Evolutionary conservation across 2,797 vertebrate species (phyloP), one percentile per base, ranked within the genome.

Genomic region (Pagetopsis macropterus): DNA sequence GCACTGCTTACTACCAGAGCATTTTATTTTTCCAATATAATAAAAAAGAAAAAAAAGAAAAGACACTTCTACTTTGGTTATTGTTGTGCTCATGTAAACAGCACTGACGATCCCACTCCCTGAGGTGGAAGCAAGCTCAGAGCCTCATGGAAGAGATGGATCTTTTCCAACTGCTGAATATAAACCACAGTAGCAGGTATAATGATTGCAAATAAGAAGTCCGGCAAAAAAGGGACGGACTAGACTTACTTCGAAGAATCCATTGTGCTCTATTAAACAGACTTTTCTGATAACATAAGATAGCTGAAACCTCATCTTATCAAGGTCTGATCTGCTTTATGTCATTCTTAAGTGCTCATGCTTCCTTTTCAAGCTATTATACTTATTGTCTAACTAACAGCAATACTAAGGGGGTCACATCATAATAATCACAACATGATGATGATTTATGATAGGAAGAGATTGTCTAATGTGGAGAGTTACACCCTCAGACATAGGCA

Each of bases 31-130:
- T 45, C 13, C 11, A 33, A 41, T 58, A 8, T 50, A 2, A 67
- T 63, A 5, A 43, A 13, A n/a, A 56, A 31, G 33, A 23, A 23
- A 48, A 31, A 56, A 21, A 45, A 31, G 3, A 33, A 44, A 15
- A 56, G 16, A 40, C 48, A 68, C 33, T 40, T 69, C 40, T 45
- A 54, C 41, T 77, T 68, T 58, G 15, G 45, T 16, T 70, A 57
- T 68, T 70, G 55, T 69, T 82, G 57, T 80, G 43, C 58, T 57
- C 9, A 19, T 45, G 69, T 64, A 75, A 85, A 81, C 54, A 72
- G 37, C 41, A 33, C 49, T 65, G 48, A 63, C 2, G 3, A 52
- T 52, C 59, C 23, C 19, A 33, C 8, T 80, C 56, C 51, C 74
- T 57, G 1, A 81, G 70, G 56, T 64, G 57, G 68, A 73, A 10